Evolutionary conservation across 2,888 invertebrate genomes (phyloP), one percentile per base, ranked within the genome.

Genomic region (Euplagia quadripunctaria): DNA sequence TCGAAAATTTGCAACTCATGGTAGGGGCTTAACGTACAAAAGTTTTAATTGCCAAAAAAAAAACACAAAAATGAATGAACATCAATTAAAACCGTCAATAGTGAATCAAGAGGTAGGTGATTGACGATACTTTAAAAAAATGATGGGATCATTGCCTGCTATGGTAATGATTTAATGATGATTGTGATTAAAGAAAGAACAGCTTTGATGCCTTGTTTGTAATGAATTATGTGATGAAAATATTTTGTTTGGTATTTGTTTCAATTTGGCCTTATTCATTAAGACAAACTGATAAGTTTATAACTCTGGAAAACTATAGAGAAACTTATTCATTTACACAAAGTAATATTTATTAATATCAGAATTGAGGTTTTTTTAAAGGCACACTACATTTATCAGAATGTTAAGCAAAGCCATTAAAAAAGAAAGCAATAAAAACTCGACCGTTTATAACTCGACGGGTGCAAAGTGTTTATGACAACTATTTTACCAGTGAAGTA

Each of bases 1-100:
- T 16, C 51, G 20, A 69, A 61, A 79, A 82, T 83, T 79, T 77
- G 85, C 85, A 85, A 86, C 73, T 88, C 88, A 89, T 81, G 71
- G 72, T 82, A 78, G 79, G 89, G 87, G 82, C 74, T 71, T 70
- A 43, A 52, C 74, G 73, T 70, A 87, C 87, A 90, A 87, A 86
- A 86, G 86, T 87, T 81, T 85, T 86, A 87, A 87, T 88, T 84
- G 85, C 77, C 72, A 77, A 79, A 79, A 82, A 79, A 81, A 81
- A 77, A 79, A 78, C 76, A 76, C 64, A 72, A 68, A 68, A 84
- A 83, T 86, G 86, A 89, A 90, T 88, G 85, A 80, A 88, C 84
- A 87, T 86, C 88, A 90, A 91, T 91, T 89, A 90, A 86, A 88
- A 86, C 82, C 86, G 86, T 89, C 90, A 89, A 87, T 87, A 82